phyloP scores from a whole-genome alignment of 2,797 vertebrate genomes.

The Buceros bicornis region DNA sequence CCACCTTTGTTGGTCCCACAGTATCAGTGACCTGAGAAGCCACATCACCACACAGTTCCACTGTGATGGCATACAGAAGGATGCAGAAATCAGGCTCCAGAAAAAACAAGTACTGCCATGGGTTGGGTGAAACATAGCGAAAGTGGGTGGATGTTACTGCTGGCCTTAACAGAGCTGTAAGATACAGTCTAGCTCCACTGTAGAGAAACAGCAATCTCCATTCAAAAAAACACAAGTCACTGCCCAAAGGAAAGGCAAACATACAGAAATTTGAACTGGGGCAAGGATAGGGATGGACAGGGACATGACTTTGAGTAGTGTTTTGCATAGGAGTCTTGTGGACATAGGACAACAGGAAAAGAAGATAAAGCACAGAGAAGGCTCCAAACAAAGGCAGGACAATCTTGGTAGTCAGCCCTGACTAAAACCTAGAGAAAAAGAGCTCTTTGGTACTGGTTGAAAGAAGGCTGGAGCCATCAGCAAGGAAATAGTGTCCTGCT shows the following conservation, averaged over 20 bases:
- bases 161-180: neutral
- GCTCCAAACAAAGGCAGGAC: neutral
- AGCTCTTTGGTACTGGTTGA: neutral
- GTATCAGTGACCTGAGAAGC: neutral
- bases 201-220: neutral
- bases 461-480: neutral
- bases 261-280: neutral
- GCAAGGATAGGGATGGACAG: neutral
- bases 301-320: neutral
- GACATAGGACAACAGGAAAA: neutral
- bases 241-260: neutral
- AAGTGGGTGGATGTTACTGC: neutral
- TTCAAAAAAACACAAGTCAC: neutral
- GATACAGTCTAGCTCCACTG: neutral
- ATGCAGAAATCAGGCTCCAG: neutral
- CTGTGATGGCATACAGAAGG: neutral
- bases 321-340: neutral
- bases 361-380: neutral
- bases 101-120: neutral
- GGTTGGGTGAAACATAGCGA: neutral
- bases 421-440: neutral
- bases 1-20: neutral
- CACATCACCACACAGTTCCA: neutral
- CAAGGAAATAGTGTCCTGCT: neutral
- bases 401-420: neutral